Evolutionary conservation across 2,797 vertebrate genomes (phyloP).

Genomic region (Anguilla marmorata): DNA sequence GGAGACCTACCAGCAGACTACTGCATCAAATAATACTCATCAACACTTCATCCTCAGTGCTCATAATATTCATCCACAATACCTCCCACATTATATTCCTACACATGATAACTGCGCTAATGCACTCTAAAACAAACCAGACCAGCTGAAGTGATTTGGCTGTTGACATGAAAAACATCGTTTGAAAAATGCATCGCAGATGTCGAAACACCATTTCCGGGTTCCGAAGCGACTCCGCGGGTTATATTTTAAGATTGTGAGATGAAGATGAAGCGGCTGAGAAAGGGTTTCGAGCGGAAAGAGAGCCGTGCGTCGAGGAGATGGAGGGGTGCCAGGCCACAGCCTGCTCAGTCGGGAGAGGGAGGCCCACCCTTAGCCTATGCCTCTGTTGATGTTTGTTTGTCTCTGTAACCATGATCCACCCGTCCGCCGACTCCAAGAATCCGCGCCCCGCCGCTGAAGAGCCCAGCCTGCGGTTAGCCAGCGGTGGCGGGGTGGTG

Average conservation of each 20-base stretch:
- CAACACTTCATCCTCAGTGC: no score
- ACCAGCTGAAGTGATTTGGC: background rate
- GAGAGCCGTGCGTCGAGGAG: background rate
- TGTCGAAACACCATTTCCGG: background rate
- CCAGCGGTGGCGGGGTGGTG: background rate
- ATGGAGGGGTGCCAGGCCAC: background rate
- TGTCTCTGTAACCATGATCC: conserved; percentile 20
- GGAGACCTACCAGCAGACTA: background rate
- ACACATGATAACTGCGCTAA: background rate
- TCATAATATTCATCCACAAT: no score
- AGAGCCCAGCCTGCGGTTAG: background rate
- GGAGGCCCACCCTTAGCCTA: background rate
- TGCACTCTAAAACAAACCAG: background rate
- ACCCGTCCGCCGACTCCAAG: conserved; percentile 1
- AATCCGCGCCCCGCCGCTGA: background rate
- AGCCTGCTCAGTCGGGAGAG: background rate
- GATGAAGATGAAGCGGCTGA: background rate
- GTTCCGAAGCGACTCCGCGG: background rate
- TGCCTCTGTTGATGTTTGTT: conserved; percentile 17
- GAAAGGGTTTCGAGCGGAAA: background rate
- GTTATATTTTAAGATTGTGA: background rate
- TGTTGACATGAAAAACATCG: background rate
- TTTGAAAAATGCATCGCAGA: background rate
- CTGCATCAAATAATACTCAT: background rate
- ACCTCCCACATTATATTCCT: background rate